Conservation (phyloP, 2,888 invertebrate genomes). For the Romanomermis culicivorax region DNA sequence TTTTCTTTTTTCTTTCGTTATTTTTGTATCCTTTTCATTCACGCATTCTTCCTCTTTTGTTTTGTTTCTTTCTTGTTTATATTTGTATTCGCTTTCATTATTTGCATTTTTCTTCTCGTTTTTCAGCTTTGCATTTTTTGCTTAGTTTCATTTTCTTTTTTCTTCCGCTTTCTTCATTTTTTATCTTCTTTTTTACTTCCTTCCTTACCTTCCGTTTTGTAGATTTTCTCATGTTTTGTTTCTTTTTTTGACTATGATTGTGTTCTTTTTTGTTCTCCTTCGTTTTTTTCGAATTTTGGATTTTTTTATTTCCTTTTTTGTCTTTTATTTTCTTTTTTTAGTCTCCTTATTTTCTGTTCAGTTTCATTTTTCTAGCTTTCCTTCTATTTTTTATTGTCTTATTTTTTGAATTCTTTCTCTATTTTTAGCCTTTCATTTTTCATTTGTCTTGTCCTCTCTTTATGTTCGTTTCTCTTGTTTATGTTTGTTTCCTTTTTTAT, state of each 20-base stretch:
- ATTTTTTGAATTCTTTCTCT: neutral
- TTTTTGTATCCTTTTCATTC: too few relatives aligned
- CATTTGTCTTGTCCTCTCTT: too few relatives aligned
- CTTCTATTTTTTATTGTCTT: neutral
- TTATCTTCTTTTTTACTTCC: neutral
- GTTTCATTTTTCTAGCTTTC: neutral
- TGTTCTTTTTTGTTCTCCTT: neutral
- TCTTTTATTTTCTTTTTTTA: neutral
- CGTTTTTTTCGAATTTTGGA: neutral
- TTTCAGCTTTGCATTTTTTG: too few relatives aligned
- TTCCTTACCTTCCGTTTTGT: neutral
- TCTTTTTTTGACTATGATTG: too few relatives aligned
- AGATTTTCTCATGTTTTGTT: too few relatives aligned
- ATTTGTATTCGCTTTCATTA: neutral
- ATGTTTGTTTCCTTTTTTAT: too few relatives aligned
- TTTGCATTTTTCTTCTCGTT: neutral
- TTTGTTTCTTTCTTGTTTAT: neutral
- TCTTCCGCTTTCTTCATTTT: neutral
- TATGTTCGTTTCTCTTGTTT: too few relatives aligned
- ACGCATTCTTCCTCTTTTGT: neutral
- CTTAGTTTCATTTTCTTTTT: neutral
- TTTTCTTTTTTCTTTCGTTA: too few relatives aligned
- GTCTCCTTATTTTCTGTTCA: neutral
- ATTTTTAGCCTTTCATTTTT: neutral
- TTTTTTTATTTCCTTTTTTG: neutral